These are phyloP conservation scores for Trachops cirrhosus DNA, from an alignment of 2,797 vertebrate genomes.

Conservation along the genomic window DNA sequence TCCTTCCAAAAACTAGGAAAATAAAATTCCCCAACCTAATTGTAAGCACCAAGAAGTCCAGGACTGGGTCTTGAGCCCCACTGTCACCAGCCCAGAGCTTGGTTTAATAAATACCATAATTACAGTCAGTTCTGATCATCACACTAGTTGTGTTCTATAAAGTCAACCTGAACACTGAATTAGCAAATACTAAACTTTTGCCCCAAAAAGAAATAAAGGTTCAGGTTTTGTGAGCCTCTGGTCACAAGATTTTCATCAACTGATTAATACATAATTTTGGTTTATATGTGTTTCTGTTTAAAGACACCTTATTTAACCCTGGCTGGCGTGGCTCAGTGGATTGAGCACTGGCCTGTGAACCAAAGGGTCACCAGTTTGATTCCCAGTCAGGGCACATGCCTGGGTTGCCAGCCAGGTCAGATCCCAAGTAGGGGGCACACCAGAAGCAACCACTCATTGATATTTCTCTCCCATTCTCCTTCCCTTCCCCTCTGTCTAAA, in stretches of 20 bases:
- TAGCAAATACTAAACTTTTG: neutral
- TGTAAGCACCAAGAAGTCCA: neutral
- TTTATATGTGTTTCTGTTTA: neutral
- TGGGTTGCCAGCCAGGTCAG: no score
- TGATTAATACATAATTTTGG: neutral
- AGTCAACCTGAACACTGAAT: neutral
- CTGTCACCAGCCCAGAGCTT: neutral
- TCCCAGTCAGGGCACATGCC: no score
- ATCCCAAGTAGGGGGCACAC: no score
- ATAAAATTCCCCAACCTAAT: neutral
- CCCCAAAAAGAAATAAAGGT: neutral
- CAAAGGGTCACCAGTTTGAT: no score
- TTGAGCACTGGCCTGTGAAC: no score
- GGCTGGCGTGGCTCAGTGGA: no score
- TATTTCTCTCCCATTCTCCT: no score
- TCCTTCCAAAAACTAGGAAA: neutral
- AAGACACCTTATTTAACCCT: neutral
- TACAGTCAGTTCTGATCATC: accelerated
- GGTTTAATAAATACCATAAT: neutral
- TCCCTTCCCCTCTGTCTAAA: no score
- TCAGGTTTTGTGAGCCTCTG: neutral
- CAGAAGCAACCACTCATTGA: no score
- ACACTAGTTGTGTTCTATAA: no score
- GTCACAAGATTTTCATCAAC: neutral
- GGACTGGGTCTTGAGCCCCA: neutral